Evolutionary conservation across 2,797 vertebrate species (phyloP), one percentile per base, ranked within the genome.

Genomic region (Miopithecus talapoin): DNA sequence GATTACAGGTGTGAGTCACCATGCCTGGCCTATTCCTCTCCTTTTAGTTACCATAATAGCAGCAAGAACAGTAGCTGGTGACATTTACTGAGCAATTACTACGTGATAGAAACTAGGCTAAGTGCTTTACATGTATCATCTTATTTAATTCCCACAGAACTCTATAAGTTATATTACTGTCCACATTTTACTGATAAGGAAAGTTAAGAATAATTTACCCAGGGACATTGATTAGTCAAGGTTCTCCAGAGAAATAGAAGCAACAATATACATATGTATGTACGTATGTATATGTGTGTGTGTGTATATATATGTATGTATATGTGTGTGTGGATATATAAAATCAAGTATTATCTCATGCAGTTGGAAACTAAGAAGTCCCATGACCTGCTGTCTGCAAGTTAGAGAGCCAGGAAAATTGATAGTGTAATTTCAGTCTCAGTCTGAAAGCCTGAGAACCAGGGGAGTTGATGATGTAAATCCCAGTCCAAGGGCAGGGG

Each of bases 191-290:
- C 43, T 72, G 64, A 61, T 57, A 83, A 94, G 30, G 12, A 92
- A 92, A 95, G 78, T 89, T 83, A 84, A 93, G 30, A 30, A 78
- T 79, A 81, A 83, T 83, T 95, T 85, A 74, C 59, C 59, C 30
- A 94, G 41, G 30, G 33, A 61, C 36, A 33, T 55, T 76, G 26
- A 83, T 48, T 87, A 83, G 76, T 87, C 43, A 83, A 4, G 6
- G 33, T 81, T 88, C 55, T 43, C 55, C 39, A 83, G 68, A 80
- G 59, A 80, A 33, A 59, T 28, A 79, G 6, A 16, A 50, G 41
- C n/a, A 72, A 36, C 28, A 13, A 17, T 5, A 48, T 30, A 10
- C 14, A 33, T 64, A 64, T 64, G 14, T 64, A 64, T 64, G n/a
- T 68, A 8, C 11, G 4, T 72, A 17, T 72, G n/a, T 39, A 3